These are phyloP conservation scores for Tromatobia lineatoria DNA, from an alignment of 2,888 invertebrate genomes.

Conservation along the genomic window DNA sequence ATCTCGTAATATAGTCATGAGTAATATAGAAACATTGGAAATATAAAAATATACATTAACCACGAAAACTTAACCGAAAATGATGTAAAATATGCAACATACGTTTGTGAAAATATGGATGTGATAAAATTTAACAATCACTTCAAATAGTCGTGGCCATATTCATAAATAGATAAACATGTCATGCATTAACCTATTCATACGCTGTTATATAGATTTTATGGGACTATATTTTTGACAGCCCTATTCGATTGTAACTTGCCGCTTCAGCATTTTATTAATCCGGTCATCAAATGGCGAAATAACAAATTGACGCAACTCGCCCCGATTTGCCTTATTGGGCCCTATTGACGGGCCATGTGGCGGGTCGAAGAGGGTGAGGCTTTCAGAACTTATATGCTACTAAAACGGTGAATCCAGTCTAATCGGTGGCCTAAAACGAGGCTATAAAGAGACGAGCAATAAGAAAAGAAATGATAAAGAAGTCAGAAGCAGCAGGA, in stretches of 20 bases:
- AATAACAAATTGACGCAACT: not conserved
- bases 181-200: too few species aligned
- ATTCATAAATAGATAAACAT: too few species aligned
- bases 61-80: not conserved
- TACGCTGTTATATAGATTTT: too few species aligned
- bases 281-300: not conserved
- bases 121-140: not conserved
- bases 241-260: not conserved
- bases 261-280: not conserved
- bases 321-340: not conserved
- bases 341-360: not conserved
- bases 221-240: not conserved
- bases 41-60: not conserved
- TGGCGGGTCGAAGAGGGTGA: not conserved
- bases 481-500: constrained; percentile 21
- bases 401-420: not conserved
- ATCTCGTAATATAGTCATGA: not conserved
- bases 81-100: not conserved
- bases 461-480: constrained; percentile 32
- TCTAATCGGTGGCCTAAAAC: constrained; percentile 10
- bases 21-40: not conserved
- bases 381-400: not conserved
- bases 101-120: not conserved
- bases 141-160: not conserved
- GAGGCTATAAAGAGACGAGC: constrained; percentile 14